Percentiles rank a stretch among this genome's conserved stretches.
phyloP scores from a whole-genome alignment of 2,797 vertebrate genomes.

The Eidolon dupreanum region DNA sequence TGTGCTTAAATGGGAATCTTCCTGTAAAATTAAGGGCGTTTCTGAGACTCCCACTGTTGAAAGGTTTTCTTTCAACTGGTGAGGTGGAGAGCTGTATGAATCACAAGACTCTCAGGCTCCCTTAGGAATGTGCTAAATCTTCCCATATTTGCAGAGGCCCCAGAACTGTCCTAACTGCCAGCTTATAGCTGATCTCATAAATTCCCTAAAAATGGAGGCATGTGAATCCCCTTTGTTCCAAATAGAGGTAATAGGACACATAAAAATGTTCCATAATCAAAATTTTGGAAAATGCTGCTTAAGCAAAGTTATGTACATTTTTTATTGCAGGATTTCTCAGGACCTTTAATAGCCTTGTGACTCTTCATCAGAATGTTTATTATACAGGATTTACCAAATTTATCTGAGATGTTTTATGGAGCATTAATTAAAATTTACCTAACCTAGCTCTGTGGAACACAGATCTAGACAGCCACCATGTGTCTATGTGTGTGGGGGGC shows the following conservation, averaged over 20 bases:
- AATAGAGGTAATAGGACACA: background rate
- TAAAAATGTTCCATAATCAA: background rate
- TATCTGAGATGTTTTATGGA: conserved; percentile 6
- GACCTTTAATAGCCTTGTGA: background rate
- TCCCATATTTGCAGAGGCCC: conserved; percentile 31
- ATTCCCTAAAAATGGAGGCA: conserved; percentile 20
- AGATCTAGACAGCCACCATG: too few species aligned
- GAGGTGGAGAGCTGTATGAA: background rate
- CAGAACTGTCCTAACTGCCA: background rate
- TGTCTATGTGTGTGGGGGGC: background rate
- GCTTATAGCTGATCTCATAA: background rate
- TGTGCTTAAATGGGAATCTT: background rate
- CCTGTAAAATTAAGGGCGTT: background rate
- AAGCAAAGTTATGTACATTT: background rate
- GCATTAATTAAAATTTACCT: background rate
- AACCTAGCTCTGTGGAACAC: background rate
- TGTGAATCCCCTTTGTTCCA: conserved; percentile 16
- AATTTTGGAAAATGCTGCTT: background rate
- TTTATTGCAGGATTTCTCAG: background rate
- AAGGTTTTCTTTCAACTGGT: background rate
- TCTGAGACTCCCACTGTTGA: background rate
- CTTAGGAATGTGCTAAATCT: conserved; percentile 12
- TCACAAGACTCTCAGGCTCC: conserved; percentile 40
- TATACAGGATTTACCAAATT: background rate
- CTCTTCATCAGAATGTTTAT: background rate